Evolutionary conservation across 2,797 vertebrate genomes (phyloP).

Genomic region (Sylvilagus floridanus): DNA sequence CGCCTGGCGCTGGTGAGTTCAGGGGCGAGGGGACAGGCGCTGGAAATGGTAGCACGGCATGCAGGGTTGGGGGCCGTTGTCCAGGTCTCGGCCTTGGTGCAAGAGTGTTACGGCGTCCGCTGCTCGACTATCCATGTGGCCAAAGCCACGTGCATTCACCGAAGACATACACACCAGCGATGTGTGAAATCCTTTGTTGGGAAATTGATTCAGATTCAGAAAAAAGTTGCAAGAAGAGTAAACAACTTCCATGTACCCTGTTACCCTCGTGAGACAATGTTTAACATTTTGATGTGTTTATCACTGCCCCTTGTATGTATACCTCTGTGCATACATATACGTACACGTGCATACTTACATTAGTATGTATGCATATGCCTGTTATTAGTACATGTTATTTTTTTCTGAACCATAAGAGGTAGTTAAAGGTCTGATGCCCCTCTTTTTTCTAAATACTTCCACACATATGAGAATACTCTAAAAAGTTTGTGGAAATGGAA

Average conservation of each 20-base stretch:
- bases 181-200: neutral
- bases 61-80: too few relatives aligned
- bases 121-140: neutral
- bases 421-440: neutral
- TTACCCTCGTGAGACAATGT: neutral
- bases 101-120: rapidly evolving
- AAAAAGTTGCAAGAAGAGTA: neutral
- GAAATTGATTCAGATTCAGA: neutral
- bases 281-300: neutral
- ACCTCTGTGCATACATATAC: rapidly evolving
- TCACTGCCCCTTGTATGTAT: neutral
- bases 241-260: neutral
- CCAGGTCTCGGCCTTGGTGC: neutral
- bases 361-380: neutral
- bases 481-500: too few relatives aligned
- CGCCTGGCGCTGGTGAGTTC: constrained; percentile 94
- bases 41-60: neutral
- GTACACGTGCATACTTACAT: neutral
- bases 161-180: neutral
- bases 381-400: neutral
- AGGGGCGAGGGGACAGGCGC: neutral
- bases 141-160: neutral
- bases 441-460: neutral
- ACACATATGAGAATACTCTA: neutral
- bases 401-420: neutral